Evolutionary conservation across 30 jellyfish, hydroid and myxozoan genomes (phyloP).

Genomic region (Rhopilema esculentum): DNA sequence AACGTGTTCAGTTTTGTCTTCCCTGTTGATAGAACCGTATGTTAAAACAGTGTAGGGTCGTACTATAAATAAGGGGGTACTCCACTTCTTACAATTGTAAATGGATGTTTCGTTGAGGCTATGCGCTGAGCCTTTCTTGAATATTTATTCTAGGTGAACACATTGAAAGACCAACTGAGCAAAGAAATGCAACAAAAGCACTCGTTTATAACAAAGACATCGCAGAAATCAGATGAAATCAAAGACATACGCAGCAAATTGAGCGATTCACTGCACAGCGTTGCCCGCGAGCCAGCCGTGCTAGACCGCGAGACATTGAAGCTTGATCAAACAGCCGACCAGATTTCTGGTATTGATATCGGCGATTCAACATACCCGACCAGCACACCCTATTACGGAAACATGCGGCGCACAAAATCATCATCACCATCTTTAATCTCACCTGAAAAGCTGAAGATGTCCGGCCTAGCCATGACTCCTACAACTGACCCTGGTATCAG

Average conservation of each 20-base stretch:
- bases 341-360: conserved; percentile 63
- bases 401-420: conserved; percentile 81
- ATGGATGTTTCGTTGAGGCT: too few species aligned
- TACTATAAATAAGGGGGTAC: too few species aligned
- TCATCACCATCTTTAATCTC: conserved; percentile 75
- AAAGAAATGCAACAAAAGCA: conserved; percentile 98
- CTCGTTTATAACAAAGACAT: conserved; percentile 88
- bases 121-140: too few species aligned
- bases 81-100: too few species aligned
- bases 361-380: conserved; percentile 62
- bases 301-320: conserved; percentile 89
- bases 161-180: conserved; percentile 89
- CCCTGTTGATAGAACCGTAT: too few species aligned
- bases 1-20: too few species aligned
- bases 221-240: conserved; percentile 96
- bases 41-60: not conserved
- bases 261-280: conserved; percentile 80
- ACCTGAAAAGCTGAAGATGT: conserved; percentile 71
- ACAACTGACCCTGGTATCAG: conserved; percentile 88
- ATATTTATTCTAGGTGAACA: conserved; percentile 69
- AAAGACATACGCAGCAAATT: conserved; percentile 81
- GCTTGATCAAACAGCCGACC: conserved; percentile 91
- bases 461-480: conserved; percentile 80
- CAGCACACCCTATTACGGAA: conserved; percentile 86
- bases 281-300: conserved; percentile 87